These are phyloP conservation scores for Phymatocera aterrima DNA, from an alignment of 2,888 invertebrate genomes.

Conservation along the genomic window DNA sequence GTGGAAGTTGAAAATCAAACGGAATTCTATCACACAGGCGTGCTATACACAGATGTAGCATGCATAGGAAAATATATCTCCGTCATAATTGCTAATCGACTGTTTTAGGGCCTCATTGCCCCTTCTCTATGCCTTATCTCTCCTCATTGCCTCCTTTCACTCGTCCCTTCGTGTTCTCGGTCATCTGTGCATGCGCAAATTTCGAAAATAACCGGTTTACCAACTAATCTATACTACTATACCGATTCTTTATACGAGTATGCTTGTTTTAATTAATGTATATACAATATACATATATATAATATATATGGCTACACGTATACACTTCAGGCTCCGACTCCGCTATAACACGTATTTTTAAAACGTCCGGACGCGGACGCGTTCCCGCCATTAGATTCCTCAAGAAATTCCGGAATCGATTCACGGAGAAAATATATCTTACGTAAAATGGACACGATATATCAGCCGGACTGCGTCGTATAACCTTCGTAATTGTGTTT, in stretches of 20 bases:
- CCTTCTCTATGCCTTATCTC: neutral
- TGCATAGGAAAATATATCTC: no score
- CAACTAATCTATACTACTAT: slow-evolving; percentile 16
- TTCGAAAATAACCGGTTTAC: slow-evolving; percentile 43
- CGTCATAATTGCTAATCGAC: neutral
- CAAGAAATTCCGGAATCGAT: slow-evolving; percentile 9
- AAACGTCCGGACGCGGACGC: neutral
- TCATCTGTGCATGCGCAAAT: slow-evolving; percentile 26
- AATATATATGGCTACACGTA: no score
- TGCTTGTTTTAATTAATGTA: slow-evolving; percentile 32
- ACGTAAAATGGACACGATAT: neutral
- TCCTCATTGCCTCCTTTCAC: slow-evolving; percentile 16
- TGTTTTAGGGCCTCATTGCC: neutral
- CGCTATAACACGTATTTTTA: neutral
- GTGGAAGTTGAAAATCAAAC: no score
- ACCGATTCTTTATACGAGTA: slow-evolving; percentile 10
- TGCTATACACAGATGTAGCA: no score
- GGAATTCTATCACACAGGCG: neutral
- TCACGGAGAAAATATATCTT: slow-evolving; percentile 22
- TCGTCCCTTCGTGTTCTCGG: slow-evolving; percentile 5
- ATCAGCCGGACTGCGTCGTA: neutral
- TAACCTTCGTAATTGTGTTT: neutral
- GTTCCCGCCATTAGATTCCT: no score
- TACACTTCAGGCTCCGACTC: neutral
- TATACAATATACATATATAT: no score